Evolutionary conservation across 2,888 invertebrate species (phyloP).

Genomic region (Agrotis ipsilon): DNA sequence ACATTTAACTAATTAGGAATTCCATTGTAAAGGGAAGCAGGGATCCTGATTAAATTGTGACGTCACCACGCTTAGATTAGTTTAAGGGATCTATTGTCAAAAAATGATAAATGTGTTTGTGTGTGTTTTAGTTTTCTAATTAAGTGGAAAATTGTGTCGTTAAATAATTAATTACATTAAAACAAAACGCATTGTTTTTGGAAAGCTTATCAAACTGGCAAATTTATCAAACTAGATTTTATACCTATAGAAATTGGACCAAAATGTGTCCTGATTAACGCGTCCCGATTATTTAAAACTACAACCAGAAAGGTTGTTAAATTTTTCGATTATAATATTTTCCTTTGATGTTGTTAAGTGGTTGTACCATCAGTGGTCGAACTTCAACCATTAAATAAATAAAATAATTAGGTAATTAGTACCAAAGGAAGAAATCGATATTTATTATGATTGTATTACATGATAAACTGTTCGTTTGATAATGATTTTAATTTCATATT

Average conservation of each 20-base stretch:
- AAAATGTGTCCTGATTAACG: neutral
- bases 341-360: too few relatives aligned
- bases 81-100: neutral
- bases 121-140: neutral
- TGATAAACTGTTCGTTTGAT: too few relatives aligned
- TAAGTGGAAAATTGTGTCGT: neutral
- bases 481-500: neutral
- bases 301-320: too few relatives aligned
- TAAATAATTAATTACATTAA: neutral
- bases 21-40: constrained; percentile 46
- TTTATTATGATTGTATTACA: too few relatives aligned
- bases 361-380: too few relatives aligned
- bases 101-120: too few relatives aligned
- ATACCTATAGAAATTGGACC: neutral
- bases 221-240: neutral
- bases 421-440: too few relatives aligned
- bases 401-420: too few relatives aligned
- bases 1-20: constrained; percentile 60
- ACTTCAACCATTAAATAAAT: too few relatives aligned
- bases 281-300: too few relatives aligned
- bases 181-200: neutral
- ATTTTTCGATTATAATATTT: too few relatives aligned
- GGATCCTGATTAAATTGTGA: constrained; percentile 16
- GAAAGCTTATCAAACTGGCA: constrained; percentile 13
- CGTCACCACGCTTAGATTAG: neutral